Conservation (phyloP, 2,113 vertebrate species). For the Cyrtonyx montezumae region DNA sequence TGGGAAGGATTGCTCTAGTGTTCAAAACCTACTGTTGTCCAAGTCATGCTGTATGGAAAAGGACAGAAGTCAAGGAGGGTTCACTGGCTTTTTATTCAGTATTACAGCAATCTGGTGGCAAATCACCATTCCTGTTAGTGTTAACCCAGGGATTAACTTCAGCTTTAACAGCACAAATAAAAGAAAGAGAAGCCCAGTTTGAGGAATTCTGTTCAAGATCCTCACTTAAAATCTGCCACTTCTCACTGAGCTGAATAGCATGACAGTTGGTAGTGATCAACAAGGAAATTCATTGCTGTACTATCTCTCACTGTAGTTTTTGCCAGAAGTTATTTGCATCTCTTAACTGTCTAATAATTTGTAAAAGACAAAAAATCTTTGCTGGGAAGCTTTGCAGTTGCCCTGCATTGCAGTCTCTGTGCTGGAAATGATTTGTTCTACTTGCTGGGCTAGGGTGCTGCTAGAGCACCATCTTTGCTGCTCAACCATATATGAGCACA, state of each 20-base stretch:
- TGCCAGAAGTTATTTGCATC: neutral
- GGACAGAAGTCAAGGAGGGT: neutral
- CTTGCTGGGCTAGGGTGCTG: rapidly evolving
- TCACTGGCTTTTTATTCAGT: neutral
- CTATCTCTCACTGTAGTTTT: neutral
- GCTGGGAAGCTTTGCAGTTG: neutral
- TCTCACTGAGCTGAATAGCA: neutral
- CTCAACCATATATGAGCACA: neutral
- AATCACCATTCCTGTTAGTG: neutral
- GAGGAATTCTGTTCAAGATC: neutral
- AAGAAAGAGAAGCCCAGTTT: neutral
- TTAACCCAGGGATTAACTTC: neutral
- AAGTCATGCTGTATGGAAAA: rapidly evolving
- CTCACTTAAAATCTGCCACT: neutral
- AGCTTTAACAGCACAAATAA: neutral
- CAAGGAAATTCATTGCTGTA: neutral
- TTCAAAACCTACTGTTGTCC: neutral
- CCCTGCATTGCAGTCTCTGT: rapidly evolving
- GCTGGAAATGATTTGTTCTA: neutral
- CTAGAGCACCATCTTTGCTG: neutral
- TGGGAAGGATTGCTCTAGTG: neutral
- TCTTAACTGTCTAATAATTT: neutral
- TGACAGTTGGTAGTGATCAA: neutral
- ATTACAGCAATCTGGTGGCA: too few relatives aligned
- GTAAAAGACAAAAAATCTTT: neutral